Conservation (phyloP, 2,113 vertebrate genomes). For the Myanophis thanlyinensis region DNA sequence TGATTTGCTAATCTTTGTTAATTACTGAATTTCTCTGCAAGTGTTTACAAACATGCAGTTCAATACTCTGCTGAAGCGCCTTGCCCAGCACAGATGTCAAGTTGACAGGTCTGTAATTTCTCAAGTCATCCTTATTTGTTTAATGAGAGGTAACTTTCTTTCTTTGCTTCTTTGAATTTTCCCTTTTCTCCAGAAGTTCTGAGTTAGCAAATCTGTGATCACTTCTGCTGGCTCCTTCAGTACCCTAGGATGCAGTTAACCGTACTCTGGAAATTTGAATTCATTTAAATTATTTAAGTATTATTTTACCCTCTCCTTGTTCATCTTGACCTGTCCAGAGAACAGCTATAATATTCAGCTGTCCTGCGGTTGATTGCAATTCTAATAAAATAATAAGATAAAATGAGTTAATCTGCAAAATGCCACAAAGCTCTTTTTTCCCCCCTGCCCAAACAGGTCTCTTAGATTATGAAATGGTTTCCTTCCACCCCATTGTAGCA, state of each 20-base stretch:
- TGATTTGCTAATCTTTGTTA: background rate
- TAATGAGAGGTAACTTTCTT: background rate
- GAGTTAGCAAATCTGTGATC: background rate
- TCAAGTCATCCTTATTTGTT: background rate
- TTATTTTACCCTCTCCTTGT: background rate
- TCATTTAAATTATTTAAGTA: background rate
- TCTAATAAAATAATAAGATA: background rate
- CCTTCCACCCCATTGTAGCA: background rate
- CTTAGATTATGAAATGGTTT: background rate
- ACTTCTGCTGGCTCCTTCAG: background rate
- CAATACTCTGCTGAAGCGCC: background rate
- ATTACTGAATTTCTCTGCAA: background rate
- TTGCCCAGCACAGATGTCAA: background rate
- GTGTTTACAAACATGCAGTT: background rate
- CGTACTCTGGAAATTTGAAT: background rate
- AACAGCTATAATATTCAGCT: background rate
- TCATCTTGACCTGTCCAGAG: background rate
- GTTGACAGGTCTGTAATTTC: background rate
- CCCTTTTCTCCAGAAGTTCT: background rate
- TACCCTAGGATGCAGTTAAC: background rate
- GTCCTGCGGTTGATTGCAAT: background rate
- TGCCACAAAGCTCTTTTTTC: background rate
- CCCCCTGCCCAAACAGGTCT: background rate
- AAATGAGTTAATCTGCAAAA: background rate
- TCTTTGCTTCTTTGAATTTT: background rate